Base-by-base conservation (phyloP, 2,797 vertebrate species). In the Botia kubotai region DNA sequence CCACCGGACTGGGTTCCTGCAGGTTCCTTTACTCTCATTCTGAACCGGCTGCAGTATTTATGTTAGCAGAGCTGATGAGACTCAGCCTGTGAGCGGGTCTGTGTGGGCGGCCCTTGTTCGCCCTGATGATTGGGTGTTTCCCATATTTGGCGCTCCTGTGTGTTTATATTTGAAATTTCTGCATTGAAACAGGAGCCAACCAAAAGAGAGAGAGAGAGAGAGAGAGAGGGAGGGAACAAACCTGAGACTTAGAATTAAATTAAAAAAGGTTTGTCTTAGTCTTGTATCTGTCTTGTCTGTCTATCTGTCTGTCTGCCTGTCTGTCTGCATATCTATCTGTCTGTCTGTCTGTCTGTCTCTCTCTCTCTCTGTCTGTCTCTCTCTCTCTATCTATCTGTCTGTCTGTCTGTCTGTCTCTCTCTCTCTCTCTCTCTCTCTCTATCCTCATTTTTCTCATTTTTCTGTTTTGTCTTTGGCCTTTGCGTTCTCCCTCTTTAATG, bases 91-190 rank as follows among this genome's bases (percentile, higher is more conserved):
- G 71, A 23, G 39, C 62, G 39, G 55, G 33, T 21, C 19, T 73
- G 71, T 73, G 72, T 77, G 77, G 76, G 53, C 76, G 43, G 83
- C 83, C 75, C 39, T 29, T 86, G 57, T 29, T 70, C 66, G 69
- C 70, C 60, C 83, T 0, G n/a, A 66, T 26, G 75, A 69, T 87
- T 77, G 19, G 48, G 76, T 68, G 70, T 73, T 43, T 85, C 89
- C 91, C 86, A 82, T 89, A 87, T 87, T 5, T 72, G 13, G 53
- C 29, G 36, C 48, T 89, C 86, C 86, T 48, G 63, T 82, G 83
- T 91, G 90, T 92, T 93, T 90, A 92, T 85, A 88, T 92, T 91
- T 89, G 84, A 84, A 90, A 92, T 26, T 11, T 74, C n/a, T 71
- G 48, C 0, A 4, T 46, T 53, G 73, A 75, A 53, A 82, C 46